phyloP scores from a whole-genome alignment of 2,888 invertebrate genomes.

The Cantharis nigra region DNA sequence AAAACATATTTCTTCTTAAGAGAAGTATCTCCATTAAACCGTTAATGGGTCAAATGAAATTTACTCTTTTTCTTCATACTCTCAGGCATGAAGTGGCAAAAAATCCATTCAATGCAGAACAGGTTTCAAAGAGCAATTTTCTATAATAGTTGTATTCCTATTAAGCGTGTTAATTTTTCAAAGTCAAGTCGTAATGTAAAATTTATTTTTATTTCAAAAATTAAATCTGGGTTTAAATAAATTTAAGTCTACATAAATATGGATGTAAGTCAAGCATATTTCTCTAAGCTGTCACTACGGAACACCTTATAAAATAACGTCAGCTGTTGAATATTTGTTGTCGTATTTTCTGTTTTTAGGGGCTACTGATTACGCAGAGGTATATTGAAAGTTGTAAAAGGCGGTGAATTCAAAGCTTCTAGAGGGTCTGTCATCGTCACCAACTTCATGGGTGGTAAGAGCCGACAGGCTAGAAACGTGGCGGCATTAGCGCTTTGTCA shows the following conservation, averaged over 20 bases:
- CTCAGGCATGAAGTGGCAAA: neutral
- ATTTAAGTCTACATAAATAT: neutral
- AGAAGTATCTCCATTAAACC: conserved; percentile 10
- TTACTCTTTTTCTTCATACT: neutral
- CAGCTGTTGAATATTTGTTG: conserved; percentile 41
- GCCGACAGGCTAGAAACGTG: conserved; percentile 56
- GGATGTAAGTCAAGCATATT: neutral
- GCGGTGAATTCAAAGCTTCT: conserved; percentile 54
- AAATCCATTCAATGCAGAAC: neutral
- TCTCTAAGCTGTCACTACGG: neutral
- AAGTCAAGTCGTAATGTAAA: neutral
- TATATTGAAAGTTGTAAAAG: conserved; percentile 41
- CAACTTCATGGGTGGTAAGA: conserved; percentile 59
- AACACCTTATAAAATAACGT: conserved; percentile 5
- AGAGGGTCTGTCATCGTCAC: conserved; percentile 58
- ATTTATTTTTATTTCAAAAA: neutral
- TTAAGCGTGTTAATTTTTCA: neutral
- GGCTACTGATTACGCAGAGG: conserved; percentile 53
- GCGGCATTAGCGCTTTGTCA: conserved; percentile 58
- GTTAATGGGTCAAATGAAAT: conserved; percentile 12
- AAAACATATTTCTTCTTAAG: conserved; percentile 9
- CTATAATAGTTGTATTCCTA: neutral
- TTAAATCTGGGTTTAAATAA: neutral
- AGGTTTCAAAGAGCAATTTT: neutral
- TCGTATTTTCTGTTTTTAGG: conserved; percentile 47